phyloP scores from a whole-genome alignment of 1,140 invertebrate species.

The Heliothis virescens region DNA sequence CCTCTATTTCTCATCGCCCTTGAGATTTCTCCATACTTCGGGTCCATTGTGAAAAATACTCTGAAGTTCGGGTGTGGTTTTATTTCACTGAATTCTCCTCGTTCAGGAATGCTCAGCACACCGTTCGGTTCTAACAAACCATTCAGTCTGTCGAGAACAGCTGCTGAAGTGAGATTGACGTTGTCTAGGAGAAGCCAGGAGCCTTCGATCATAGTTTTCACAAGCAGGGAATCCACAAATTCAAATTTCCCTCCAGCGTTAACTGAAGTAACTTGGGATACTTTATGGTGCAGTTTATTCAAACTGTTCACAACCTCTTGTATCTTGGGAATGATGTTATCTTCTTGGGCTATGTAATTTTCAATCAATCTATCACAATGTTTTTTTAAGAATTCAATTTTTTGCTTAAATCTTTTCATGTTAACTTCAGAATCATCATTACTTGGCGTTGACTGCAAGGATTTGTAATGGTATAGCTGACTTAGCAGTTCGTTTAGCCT shows the following conservation, averaged over 20 bases:
- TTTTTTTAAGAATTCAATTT: slow-evolving; percentile 78
- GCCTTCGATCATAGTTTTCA: slow-evolving; percentile 94
- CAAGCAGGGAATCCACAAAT: slow-evolving; percentile 98
- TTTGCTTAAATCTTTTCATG: slow-evolving; percentile 85
- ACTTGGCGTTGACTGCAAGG: slow-evolving; percentile 57
- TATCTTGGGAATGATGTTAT: slow-evolving; percentile 50
- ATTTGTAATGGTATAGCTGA: slow-evolving; percentile 70
- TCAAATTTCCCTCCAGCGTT: slow-evolving; percentile 96
- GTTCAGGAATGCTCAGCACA: slow-evolving; percentile 95
- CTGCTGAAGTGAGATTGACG: slow-evolving; percentile 98
- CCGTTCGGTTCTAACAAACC: slow-evolving; percentile 97
- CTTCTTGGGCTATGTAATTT: slow-evolving; percentile 54
- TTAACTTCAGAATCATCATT: slow-evolving; percentile 86
- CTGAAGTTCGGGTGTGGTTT: slow-evolving; percentile 96
- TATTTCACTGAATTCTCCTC: slow-evolving; percentile 93
- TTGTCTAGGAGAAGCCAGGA: slow-evolving; percentile 98
- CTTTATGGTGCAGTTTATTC: slow-evolving; percentile 71
- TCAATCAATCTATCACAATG: slow-evolving; percentile 76
- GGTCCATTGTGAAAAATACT: slow-evolving; percentile 98
- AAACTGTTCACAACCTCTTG: slow-evolving; percentile 63
- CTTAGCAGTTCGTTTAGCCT: slow-evolving; percentile 68
- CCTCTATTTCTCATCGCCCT: slow-evolving; percentile 99
- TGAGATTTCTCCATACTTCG: slow-evolving; percentile 97
- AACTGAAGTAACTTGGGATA: slow-evolving; percentile 87
- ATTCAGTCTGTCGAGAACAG: slow-evolving; percentile 98